These are phyloP conservation scores for Acrocephalus arundinaceus DNA, from an alignment of 2,113 vertebrate species.

Conservation along the genomic window DNA sequence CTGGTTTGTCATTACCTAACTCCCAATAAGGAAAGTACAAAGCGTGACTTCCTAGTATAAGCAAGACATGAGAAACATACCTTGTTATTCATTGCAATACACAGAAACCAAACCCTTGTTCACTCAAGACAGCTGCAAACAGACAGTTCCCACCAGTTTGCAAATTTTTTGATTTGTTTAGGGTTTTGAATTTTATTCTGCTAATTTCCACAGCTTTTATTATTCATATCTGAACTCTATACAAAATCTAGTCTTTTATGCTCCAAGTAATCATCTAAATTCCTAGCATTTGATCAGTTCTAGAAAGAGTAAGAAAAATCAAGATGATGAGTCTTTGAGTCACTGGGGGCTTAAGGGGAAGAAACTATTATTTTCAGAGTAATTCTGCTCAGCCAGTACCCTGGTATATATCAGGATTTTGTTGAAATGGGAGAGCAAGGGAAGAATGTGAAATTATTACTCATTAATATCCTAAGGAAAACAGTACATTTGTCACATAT, in stretches of 20 bases:
- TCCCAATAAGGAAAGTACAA: not conserved
- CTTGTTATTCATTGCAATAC: not conserved
- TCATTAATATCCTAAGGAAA: slow-evolving; percentile 17
- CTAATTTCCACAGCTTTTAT: not conserved
- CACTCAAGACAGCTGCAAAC: not conserved
- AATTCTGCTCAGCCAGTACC: not conserved
- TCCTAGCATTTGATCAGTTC: not conserved
- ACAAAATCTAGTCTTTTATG: not conserved
- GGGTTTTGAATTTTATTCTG: not conserved
- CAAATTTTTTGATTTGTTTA: not conserved
- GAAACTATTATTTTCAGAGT: slow-evolving; percentile 26
- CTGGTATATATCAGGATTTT: not conserved
- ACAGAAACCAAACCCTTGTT: not conserved
- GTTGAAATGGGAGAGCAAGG: not conserved
- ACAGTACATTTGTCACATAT: not conserved
- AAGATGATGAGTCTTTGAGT: not conserved
- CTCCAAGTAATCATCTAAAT: not conserved
- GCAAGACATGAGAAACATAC: not conserved
- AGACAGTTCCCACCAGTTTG: not conserved
- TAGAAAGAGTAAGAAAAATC: not conserved
- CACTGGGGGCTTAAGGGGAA: not conserved
- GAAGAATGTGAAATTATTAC: not conserved
- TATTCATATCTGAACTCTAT: not conserved
- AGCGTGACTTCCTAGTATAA: not conserved
- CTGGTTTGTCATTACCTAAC: not conserved